Base-by-base conservation (phyloP, 2,888 invertebrate genomes). In the Gastracanthus pulcherrimus region DNA sequence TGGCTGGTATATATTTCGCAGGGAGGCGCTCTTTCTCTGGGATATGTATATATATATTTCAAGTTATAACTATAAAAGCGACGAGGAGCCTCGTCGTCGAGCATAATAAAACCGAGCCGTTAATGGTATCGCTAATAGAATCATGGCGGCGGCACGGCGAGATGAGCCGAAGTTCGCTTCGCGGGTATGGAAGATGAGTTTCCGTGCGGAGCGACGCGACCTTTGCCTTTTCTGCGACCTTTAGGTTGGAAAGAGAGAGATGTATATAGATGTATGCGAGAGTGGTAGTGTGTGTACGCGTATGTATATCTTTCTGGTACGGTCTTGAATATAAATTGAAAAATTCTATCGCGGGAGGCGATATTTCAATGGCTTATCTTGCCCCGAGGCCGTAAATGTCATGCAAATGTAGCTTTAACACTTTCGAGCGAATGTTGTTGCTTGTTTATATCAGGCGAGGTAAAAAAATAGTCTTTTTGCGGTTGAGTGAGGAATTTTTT, bases 81-180 rank as follows among this genome's bases (percentile, higher is more conserved):
- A 83, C 84, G 87, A 86, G 85, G 74, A 29, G 51, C 19, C 60
- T 11, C 2, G 26, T 19, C 7, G 55, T 19, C 81, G 84, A 86
- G 87, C 86, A 88, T 88, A 89, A 88, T 89, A 89, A 90, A 89
- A 85, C 84, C 84, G 81, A 86, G 88, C 87, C 87, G 88, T 90
- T 88, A 89, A 90, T 89, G 88, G 87, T 89, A 89, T 89, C 88
- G 89, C 88, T 89, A 89, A 90, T 90, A 90, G 89, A 90, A 90
- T 90, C 89, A 85, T 89, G 86, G 84, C 84, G 85, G 29, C 31
- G 29, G 34, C n/a, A 23, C 4, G n/a, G 45, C 19, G 67, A 67
- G 38, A 34, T 16, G 13, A 45, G 29, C 31, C 31, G 6, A 23
- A 41, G 67, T 26, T 29, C n/a, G n/a, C 19, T 0, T 16, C 45